Percentiles rank a stretch among this genome's conserved stretches.
Evolutionary conservation across 2,113 vertebrate genomes (phyloP).

Genomic region (Pavo muticus): DNA sequence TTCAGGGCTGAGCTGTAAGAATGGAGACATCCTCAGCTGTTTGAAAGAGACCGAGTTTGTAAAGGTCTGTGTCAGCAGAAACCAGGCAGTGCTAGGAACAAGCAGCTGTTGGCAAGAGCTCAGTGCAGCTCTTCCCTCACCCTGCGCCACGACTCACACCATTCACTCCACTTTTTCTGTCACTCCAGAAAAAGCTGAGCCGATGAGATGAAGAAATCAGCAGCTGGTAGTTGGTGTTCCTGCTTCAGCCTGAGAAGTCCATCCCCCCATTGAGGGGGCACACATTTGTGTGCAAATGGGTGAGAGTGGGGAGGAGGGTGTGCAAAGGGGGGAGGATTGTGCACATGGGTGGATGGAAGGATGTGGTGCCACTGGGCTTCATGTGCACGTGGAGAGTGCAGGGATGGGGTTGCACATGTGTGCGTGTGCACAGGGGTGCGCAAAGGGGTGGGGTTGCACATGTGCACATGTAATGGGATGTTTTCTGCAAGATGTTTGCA

Average conservation of each 20-base stretch:
- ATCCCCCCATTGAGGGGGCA: conserved; percentile 52
- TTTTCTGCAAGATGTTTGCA: too few relatives aligned
- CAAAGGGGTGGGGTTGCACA: too few relatives aligned
- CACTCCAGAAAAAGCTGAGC: conserved; percentile 77
- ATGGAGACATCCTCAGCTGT: too few relatives aligned
- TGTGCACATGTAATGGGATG: too few relatives aligned
- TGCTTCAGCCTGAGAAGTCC: conserved; percentile 97
- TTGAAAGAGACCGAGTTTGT: not conserved
- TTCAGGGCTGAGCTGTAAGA: not conserved
- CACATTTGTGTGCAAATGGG: too few relatives aligned
- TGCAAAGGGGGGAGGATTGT: too few relatives aligned
- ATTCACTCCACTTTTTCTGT: not conserved
- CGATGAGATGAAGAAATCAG: conserved; percentile 93
- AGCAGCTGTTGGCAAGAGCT: not conserved
- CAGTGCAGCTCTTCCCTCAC: not conserved
- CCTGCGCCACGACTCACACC: not conserved
- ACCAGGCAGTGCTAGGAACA: not conserved
- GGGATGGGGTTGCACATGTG: too few relatives aligned
- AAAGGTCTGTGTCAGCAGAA: not conserved
- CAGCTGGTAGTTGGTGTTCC: conserved; percentile 94
- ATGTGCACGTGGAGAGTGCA: too few relatives aligned
- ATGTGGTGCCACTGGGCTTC: too few relatives aligned
- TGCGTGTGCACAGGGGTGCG: too few relatives aligned
- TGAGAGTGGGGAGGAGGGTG: too few relatives aligned
- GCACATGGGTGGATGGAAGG: too few relatives aligned